phyloP scores from a whole-genome alignment of 2,797 vertebrate species.

The Siniperca scherzeri region DNA sequence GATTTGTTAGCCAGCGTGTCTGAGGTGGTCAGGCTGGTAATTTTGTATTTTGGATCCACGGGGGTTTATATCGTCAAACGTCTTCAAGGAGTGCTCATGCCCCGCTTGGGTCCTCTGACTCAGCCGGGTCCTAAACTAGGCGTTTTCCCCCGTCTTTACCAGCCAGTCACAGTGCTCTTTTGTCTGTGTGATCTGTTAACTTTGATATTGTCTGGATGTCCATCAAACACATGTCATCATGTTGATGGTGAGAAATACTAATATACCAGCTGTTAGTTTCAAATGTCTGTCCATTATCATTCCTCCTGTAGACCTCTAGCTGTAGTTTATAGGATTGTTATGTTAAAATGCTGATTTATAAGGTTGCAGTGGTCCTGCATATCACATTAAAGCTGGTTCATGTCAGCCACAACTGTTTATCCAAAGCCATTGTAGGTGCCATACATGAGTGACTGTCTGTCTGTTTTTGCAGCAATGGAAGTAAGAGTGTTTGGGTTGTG shows the following conservation, averaged over 20 bases:
- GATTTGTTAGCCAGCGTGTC: background rate
- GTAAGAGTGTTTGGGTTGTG: constrained; percentile 34
- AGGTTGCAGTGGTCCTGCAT: constrained; percentile 29
- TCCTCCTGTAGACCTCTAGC: background rate
- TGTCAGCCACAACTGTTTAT: constrained; percentile 70
- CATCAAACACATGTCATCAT: background rate
- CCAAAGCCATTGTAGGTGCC: constrained; percentile 52
- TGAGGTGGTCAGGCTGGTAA: background rate
- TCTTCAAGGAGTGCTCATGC: constrained; percentile 27
- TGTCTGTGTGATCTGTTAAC: constrained; percentile 33
- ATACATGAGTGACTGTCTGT: constrained; percentile 53
- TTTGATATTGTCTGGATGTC: constrained; percentile 11
- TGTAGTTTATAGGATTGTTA: constrained; percentile 1
- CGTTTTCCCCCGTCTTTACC: constrained; percentile 57
- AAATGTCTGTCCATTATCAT: background rate
- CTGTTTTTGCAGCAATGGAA: constrained; percentile 52
- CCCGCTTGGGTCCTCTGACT: constrained; percentile 53
- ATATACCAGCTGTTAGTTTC: background rate
- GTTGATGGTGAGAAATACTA: background rate
- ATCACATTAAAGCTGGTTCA: constrained; percentile 65
- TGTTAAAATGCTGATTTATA: constrained; percentile 31
- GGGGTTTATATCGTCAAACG: constrained; percentile 11
- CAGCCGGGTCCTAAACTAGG: constrained; percentile 58
- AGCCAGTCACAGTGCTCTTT: constrained; percentile 29
- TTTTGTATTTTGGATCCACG: background rate